These are phyloP conservation scores for Eulithis testata DNA, from an alignment of 2,888 invertebrate species.

Conservation along the genomic window DNA sequence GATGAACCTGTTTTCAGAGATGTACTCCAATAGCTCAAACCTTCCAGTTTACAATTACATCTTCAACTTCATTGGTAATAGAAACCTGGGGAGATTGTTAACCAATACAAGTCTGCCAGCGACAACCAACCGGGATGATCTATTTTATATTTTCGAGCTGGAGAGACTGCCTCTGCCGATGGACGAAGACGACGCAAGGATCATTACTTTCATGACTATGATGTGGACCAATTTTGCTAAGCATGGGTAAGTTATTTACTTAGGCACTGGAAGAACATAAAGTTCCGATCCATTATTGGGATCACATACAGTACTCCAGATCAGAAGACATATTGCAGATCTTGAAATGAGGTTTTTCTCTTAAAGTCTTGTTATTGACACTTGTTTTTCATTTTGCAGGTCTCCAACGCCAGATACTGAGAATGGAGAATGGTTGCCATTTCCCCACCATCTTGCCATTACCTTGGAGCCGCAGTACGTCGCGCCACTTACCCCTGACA, in stretches of 20 bases:
- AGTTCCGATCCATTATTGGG: too few species aligned
- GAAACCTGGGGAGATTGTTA: slow-evolving; percentile 70
- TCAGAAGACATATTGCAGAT: too few species aligned
- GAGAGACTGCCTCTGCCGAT: slow-evolving; percentile 70
- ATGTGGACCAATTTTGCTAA: slow-evolving; percentile 82
- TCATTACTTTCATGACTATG: slow-evolving; percentile 76
- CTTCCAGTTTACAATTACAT: slow-evolving; percentile 66
- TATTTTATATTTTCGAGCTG: slow-evolving; percentile 74
- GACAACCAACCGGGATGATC: slow-evolving; percentile 69
- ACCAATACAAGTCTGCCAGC: slow-evolving; percentile 72
- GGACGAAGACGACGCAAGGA: slow-evolving; percentile 74
- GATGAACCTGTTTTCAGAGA: slow-evolving; percentile 66
- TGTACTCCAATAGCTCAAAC: slow-evolving; percentile 64
- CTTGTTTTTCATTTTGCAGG: slow-evolving; percentile 47
- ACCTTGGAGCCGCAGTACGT: slow-evolving; percentile 74
- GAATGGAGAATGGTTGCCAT: slow-evolving; percentile 73
- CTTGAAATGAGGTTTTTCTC: too few species aligned
- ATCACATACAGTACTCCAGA: too few species aligned
- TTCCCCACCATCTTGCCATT: slow-evolving; percentile 70
- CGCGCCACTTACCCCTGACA: slow-evolving; percentile 70
- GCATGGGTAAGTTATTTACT: slow-evolving; percentile 64
- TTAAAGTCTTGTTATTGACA: background rate
- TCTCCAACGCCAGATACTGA: slow-evolving; percentile 68
- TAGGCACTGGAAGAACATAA: too few species aligned
- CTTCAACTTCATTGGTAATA: slow-evolving; percentile 70